A percentile compares a stretch with the other conserved stretches of the same genome.
These are phyloP conservation scores for Petrosia ficiformis DNA, from an alignment of 37 sponge, comb jelly and placozoan genomes.

Conservation along the genomic window DNA sequence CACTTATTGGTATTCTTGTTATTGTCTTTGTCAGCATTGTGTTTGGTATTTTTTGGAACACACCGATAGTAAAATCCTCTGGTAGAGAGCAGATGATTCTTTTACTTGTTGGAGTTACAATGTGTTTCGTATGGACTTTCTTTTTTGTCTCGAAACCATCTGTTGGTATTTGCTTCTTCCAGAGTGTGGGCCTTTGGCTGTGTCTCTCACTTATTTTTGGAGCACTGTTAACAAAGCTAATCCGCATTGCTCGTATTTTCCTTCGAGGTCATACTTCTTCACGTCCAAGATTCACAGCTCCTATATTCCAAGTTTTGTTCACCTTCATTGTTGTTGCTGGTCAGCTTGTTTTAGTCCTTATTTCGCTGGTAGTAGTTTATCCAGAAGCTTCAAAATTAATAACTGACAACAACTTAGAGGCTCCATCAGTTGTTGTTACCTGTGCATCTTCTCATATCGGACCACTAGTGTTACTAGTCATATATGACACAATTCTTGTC, in stretches of 20 bases:
- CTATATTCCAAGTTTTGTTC: slow-evolving; percentile 61
- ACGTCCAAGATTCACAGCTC: slow-evolving; percentile 57
- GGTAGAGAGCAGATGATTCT: slow-evolving; percentile 75
- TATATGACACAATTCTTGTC: slow-evolving; percentile 57
- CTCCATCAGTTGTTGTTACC: slow-evolving; percentile 40
- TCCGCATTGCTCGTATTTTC: slow-evolving; percentile 78
- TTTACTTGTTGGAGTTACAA: slow-evolving; percentile 56
- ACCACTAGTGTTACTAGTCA: slow-evolving; percentile 17
- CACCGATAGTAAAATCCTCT: slow-evolving; percentile 77
- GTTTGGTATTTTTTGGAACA: slow-evolving; percentile 46
- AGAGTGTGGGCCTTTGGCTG: slow-evolving; percentile 54
- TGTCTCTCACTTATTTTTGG: slow-evolving; percentile 67
- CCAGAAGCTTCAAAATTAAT: slow-evolving; percentile 11
- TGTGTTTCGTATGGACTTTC: slow-evolving; percentile 46
- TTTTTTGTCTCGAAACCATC: slow-evolving; percentile 47
- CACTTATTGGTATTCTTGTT: slow-evolving; percentile 30
- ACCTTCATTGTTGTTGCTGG: slow-evolving; percentile 43
- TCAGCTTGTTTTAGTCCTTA: slow-evolving; percentile 41
- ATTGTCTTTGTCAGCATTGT: slow-evolving; percentile 24
- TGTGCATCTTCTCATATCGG: slow-evolving; percentile 25
- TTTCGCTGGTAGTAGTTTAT: slow-evolving; percentile 12
- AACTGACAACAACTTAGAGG: neutral
- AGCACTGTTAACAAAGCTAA: slow-evolving; percentile 78
- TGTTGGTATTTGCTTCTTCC: slow-evolving; percentile 47
- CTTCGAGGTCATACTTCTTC: neutral